Conservation (phyloP, 2,797 vertebrate species). For the Typhlichthys eigenmanni region DNA sequence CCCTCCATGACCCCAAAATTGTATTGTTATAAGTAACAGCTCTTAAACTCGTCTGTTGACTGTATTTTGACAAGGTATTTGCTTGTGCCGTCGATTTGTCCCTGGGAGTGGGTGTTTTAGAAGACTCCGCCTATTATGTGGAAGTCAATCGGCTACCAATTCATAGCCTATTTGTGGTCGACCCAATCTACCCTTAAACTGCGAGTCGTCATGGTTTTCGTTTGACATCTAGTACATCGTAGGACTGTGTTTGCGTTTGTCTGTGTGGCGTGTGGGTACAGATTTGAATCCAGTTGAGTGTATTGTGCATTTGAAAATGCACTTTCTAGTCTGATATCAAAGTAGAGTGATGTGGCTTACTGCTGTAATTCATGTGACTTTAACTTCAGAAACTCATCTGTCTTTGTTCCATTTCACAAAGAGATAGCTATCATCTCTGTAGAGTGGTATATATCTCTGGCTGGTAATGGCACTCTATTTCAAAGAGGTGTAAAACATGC, state of each 20-base stretch:
- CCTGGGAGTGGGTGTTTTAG: no score
- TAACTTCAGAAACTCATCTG: conserved; percentile 32
- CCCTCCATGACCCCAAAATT: no score
- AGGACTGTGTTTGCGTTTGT: neutral
- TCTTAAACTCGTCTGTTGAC: neutral
- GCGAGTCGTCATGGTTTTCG: neutral
- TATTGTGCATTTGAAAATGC: conserved; percentile 36
- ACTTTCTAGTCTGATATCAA: conserved; percentile 41
- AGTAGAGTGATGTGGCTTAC: conserved; percentile 41
- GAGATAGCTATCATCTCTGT: conserved; percentile 29
- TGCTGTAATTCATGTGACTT: conserved; percentile 54
- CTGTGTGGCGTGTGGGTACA: conserved; percentile 11
- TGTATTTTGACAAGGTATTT: conserved; percentile 2
- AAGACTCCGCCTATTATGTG: no score
- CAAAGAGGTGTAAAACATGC: conserved; percentile 15
- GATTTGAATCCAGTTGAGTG: conserved; percentile 34
- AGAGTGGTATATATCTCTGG: conserved; percentile 31
- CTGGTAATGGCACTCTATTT: conserved; percentile 7
- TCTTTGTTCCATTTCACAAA: conserved; percentile 23
- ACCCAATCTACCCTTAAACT: neutral
- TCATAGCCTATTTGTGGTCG: neutral
- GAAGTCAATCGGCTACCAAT: no score
- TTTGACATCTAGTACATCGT: neutral
- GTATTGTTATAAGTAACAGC: neutral
- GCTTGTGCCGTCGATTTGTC: no score